Conservation (phyloP, 2,888 invertebrate genomes). For the Hyppa rectilinea region DNA sequence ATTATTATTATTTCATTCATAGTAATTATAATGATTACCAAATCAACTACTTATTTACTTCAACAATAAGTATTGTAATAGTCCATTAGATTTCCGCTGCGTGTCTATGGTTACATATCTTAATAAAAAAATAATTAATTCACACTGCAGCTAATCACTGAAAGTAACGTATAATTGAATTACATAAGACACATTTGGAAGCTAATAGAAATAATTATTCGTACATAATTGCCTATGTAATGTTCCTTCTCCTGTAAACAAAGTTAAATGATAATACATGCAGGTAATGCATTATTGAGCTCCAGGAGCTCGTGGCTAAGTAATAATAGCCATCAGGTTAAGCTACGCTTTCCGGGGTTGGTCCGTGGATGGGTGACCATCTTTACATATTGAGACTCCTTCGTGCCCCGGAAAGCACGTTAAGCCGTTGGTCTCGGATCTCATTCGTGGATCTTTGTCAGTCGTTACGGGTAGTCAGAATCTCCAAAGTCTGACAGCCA, state of each 20-base stretch:
- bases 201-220: constrained; percentile 12
- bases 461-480: too few relatives aligned
- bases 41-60: neutral
- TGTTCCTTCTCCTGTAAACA: constrained; percentile 6
- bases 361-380: too few relatives aligned
- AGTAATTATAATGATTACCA: too few relatives aligned
- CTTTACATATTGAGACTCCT: too few relatives aligned
- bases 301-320: too few relatives aligned
- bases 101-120: constrained; percentile 10
- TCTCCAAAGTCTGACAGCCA: too few relatives aligned
- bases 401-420: too few relatives aligned
- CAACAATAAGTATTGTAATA: neutral
- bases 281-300: neutral
- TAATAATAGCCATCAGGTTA: too few relatives aligned
- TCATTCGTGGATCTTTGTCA: too few relatives aligned
- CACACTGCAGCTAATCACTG: constrained; percentile 7
- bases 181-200: constrained; percentile 33
- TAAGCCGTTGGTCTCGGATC: too few relatives aligned
- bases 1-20: too few relatives aligned
- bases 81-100: constrained; percentile 8
- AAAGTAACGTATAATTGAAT: constrained; percentile 31
- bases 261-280: neutral
- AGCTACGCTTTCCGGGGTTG: too few relatives aligned
- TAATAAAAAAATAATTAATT: constrained; percentile 18
- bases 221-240: constrained; percentile 13